Evolutionary conservation across 2,113 vertebrate genomes (phyloP).

Genomic region (Triplophysa siluroides): DNA sequence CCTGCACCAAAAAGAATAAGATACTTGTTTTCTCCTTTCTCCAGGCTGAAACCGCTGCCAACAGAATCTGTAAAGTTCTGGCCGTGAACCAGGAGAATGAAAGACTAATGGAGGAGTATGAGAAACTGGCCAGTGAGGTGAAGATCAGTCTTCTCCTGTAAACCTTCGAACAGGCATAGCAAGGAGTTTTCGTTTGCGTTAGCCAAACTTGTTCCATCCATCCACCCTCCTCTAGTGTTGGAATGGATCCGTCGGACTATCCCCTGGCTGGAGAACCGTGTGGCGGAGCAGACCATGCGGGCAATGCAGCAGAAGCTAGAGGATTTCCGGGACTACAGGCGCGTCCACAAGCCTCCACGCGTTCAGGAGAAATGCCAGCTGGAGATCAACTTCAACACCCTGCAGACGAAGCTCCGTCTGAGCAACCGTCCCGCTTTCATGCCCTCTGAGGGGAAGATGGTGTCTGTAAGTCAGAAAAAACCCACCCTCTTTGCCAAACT

Average conservation of each 20-base stretch:
- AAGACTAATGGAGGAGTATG: constrained; percentile 59
- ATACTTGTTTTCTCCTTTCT: background rate
- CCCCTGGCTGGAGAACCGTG: constrained; percentile 84
- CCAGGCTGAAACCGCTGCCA: constrained; percentile 56
- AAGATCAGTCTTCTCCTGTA: background rate
- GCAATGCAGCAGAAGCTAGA: constrained; percentile 93
- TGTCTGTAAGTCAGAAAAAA: constrained; percentile 80
- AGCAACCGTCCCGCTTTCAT: constrained; percentile 94
- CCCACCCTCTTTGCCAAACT: background rate
- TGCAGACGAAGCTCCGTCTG: constrained; percentile 90
- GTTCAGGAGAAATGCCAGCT: constrained; percentile 94
- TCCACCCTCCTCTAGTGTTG: too few species aligned
- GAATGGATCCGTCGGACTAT: constrained; percentile 85
- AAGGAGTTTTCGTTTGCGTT: too few species aligned
- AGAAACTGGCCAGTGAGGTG: constrained; percentile 60
- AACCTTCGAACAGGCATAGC: background rate
- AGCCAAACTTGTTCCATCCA: too few species aligned
- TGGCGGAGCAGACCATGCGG: constrained; percentile 82
- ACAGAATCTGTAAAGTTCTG: constrained; percentile 59
- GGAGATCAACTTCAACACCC: constrained; percentile 94
- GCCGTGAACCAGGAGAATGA: constrained; percentile 60
- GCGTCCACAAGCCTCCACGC: constrained; percentile 87
- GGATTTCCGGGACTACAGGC: constrained; percentile 89
- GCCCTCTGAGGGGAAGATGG: constrained; percentile 94
- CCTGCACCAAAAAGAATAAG: too few species aligned